Percentiles rank a stretch among this genome's conserved stretches.
Evolutionary conservation across 2,888 invertebrate genomes (phyloP).

Genomic region (Hirtodrosophila cameraria): DNA sequence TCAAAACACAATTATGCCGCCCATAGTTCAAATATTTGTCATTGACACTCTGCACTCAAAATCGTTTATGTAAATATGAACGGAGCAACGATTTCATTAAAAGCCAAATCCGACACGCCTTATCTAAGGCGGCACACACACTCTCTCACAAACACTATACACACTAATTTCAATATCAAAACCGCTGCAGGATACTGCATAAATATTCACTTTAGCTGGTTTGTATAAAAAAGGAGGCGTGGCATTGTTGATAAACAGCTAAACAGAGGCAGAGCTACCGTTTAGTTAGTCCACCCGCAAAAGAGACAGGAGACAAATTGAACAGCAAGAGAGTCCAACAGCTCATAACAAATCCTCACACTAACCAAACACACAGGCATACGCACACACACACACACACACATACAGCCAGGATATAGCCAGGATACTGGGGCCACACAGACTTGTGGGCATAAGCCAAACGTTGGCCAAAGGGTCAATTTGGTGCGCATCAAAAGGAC

Average conservation of each 20-base stretch:
- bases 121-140: slow-evolving; percentile 36
- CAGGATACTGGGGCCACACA: neutral
- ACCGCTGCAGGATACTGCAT: slow-evolving; percentile 51
- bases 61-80: slow-evolving; percentile 69
- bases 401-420: neutral
- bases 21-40: slow-evolving; percentile 59
- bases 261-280: slow-evolving; percentile 20
- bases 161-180: slow-evolving; percentile 72
- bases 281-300: slow-evolving; percentile 24
- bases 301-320: slow-evolving; percentile 50
- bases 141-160: slow-evolving; percentile 1
- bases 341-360: slow-evolving; percentile 60
- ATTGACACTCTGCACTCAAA: slow-evolving; percentile 43
- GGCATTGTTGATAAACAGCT: slow-evolving; percentile 53
- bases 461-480: slow-evolving; percentile 66
- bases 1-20: slow-evolving; percentile 54
- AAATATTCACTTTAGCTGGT: slow-evolving; percentile 64
- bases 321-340: slow-evolving; percentile 41
- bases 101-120: slow-evolving; percentile 46
- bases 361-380: slow-evolving; percentile 17
- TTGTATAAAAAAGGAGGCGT: slow-evolving; percentile 53
- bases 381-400: neutral
- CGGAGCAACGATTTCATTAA: slow-evolving; percentile 43
- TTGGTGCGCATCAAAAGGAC: slow-evolving; percentile 54
- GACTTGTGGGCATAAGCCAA: slow-evolving; percentile 6